Conservation (phyloP, 37 sponge, comb jelly and placozoan genomes). For the Aphrocallistes beatrix region DNA sequence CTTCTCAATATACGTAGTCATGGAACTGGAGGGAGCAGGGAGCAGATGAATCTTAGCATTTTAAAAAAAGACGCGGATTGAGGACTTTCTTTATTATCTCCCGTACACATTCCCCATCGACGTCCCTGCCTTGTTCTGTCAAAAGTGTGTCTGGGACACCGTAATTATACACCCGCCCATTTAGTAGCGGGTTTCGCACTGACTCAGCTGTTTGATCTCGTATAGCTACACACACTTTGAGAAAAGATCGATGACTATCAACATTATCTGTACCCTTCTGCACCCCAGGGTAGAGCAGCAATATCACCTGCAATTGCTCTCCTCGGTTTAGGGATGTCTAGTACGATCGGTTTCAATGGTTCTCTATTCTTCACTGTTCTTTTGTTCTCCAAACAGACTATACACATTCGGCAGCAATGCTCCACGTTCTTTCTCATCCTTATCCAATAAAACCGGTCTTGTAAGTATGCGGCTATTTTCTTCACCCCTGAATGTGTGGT, state of each 20-base stretch:
- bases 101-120: not conserved
- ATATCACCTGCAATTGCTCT: not conserved
- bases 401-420: not conserved
- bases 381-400: not conserved
- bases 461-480: no score
- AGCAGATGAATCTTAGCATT: no score
- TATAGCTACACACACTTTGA: not conserved
- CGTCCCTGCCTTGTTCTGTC: not conserved
- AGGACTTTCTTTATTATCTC: no score
- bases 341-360: not conserved
- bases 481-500: no score
- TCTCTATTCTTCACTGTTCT: not conserved
- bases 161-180: no score
- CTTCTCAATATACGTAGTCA: no score
- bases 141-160: not conserved
- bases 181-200: not conserved
- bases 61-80: no score
- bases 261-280: not conserved
- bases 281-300: not conserved
- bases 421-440: not conserved
- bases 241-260: not conserved
- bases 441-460: no score
- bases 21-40: no score
- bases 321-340: not conserved
- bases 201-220: not conserved